Conservation (phyloP, 2,113 vertebrate genomes). For the Tachycineta bicolor region DNA sequence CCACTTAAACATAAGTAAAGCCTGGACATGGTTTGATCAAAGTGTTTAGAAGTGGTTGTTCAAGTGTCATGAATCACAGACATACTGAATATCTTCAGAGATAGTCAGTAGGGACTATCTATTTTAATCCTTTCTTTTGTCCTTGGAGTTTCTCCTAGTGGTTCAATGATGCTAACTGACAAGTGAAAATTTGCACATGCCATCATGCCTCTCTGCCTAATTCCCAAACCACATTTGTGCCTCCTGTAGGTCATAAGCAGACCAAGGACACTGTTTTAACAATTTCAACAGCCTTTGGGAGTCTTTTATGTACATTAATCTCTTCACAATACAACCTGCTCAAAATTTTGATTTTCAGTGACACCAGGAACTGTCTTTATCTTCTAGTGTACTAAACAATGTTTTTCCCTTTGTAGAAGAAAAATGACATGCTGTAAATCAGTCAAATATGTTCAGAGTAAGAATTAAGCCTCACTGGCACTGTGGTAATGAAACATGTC, state of each 20-base stretch:
- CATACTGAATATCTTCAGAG: not conserved
- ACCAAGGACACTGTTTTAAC: slow-evolving; percentile 66
- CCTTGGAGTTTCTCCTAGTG: slow-evolving; percentile 52
- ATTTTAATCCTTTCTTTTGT: slow-evolving; percentile 59
- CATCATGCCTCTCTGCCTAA: slow-evolving; percentile 46
- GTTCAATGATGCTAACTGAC: slow-evolving; percentile 67
- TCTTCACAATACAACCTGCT: slow-evolving; percentile 25
- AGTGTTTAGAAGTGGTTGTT: slow-evolving; percentile 4
- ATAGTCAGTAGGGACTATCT: not conserved
- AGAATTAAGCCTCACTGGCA: not conserved
- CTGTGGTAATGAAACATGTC: not conserved
- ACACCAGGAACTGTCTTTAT: slow-evolving; percentile 26
- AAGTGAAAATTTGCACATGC: slow-evolving; percentile 59
- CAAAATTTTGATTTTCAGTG: slow-evolving; percentile 30
- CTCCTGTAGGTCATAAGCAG: slow-evolving; percentile 54
- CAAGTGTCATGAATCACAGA: slow-evolving; percentile 33
- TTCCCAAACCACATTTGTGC: slow-evolving; percentile 50
- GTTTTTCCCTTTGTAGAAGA: not conserved
- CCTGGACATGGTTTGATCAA: slow-evolving; percentile 11
- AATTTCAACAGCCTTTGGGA: slow-evolving; percentile 37
- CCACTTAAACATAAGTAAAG: slow-evolving; percentile 34
- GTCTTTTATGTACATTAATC: slow-evolving; percentile 25
- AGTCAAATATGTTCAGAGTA: not conserved
- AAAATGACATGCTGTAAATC: not conserved
- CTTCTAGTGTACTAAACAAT: not conserved